These are phyloP conservation scores for Gobiocypris rarus DNA, from an alignment of 2,113 vertebrate species.

Conservation along the genomic window DNA sequence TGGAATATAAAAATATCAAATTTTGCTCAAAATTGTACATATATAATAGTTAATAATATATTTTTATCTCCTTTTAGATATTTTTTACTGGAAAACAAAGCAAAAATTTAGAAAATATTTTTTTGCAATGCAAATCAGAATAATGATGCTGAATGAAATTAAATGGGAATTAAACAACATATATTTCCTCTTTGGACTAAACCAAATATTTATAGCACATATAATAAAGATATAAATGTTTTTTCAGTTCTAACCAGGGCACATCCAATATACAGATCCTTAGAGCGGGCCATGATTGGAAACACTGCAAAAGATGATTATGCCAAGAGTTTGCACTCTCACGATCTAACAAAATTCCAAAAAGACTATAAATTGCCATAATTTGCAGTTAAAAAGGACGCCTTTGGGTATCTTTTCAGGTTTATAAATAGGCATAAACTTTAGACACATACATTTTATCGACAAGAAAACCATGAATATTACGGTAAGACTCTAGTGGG, in stretches of 20 bases:
- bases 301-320: neutral
- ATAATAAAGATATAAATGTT: neutral
- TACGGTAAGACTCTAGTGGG: neutral
- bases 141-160: neutral
- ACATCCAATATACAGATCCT: neutral
- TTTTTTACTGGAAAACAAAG: too few relatives aligned
- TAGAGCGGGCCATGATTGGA: neutral
- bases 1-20: too few relatives aligned
- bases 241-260: neutral
- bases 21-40: too few relatives aligned
- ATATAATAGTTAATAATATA: too few relatives aligned
- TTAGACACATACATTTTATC: neutral
- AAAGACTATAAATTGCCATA: neutral
- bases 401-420: slow-evolving; percentile 4
- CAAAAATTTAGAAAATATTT: too few relatives aligned
- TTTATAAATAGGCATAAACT: neutral
- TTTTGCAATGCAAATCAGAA: too few relatives aligned
- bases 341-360: neutral
- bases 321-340: neutral
- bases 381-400: neutral
- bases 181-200: too few relatives aligned
- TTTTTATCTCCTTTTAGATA: too few relatives aligned
- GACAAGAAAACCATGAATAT: neutral
- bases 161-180: neutral
- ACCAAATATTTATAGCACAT: slow-evolving; percentile 3